Conservation (phyloP, 2,797 vertebrate species). For the Sarcophilus harrisii region DNA sequence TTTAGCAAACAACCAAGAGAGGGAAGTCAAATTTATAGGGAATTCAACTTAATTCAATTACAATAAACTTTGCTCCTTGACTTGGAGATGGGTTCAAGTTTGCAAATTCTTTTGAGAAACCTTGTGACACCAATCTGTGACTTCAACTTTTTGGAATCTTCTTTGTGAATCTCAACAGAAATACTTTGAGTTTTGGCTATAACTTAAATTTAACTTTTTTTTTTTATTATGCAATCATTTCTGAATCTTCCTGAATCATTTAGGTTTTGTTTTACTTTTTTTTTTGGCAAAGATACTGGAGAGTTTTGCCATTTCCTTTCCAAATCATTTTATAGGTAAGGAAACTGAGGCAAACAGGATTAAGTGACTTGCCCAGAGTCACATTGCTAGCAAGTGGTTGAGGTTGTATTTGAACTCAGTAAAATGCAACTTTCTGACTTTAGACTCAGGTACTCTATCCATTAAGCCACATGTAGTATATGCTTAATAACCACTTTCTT, state of each 20-base stretch:
- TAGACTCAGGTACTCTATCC: not conserved
- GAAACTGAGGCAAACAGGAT: not conserved
- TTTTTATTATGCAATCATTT: not conserved
- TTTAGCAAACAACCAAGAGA: no score
- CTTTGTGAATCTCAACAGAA: no score
- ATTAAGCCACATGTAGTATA: not conserved
- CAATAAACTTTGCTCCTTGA: no score
- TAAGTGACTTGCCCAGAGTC: not conserved
- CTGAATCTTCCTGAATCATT: not conserved
- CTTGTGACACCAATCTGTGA: no score
- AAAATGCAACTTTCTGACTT: not conserved
- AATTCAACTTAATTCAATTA: no score
- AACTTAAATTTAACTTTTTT: not conserved
- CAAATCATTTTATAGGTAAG: not conserved
- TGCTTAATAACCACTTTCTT: not conserved
- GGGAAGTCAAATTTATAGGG: no score
- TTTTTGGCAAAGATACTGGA: not conserved
- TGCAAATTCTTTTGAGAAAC: no score
- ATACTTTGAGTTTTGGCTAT: conserved; percentile 22
- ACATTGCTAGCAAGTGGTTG: not conserved
- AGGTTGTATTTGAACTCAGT: not conserved
- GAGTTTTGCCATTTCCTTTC: not conserved
- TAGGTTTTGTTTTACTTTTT: not conserved
- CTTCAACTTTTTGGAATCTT: no score
- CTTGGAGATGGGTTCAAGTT: no score